These are phyloP conservation scores for Aurelia aurita complex sp. Pacific DNA, from an alignment of 30 jellyfish, hydroid and myxozoan genomes.

Conservation along the genomic window DNA sequence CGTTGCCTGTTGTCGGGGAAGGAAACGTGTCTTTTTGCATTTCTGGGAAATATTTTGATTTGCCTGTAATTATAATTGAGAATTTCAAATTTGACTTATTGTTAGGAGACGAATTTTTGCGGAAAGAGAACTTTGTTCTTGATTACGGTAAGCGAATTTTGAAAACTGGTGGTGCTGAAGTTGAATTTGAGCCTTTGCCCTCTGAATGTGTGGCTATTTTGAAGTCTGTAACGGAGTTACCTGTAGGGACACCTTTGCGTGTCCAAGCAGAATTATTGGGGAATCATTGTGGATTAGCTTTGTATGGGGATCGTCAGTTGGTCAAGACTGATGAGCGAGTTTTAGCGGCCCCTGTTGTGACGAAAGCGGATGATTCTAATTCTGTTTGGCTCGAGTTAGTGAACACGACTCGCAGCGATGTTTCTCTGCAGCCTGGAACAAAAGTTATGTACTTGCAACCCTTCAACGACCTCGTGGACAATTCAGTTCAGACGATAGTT, in stretches of 20 bases:
- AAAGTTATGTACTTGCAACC: constrained; percentile 35
- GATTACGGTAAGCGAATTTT: constrained; percentile 45
- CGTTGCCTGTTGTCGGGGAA: too few species aligned
- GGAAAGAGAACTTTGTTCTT: constrained; percentile 26
- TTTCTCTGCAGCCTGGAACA: constrained; percentile 32
- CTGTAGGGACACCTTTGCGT: constrained; percentile 73
- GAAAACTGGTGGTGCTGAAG: constrained; percentile 29
- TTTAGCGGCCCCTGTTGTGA: constrained; percentile 63
- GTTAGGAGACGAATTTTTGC: constrained; percentile 57
- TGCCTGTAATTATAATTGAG: constrained; percentile 12
- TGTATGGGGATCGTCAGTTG: constrained; percentile 72
- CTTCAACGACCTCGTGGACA: background rate
- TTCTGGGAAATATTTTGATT: background rate
- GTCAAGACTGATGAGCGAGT: constrained; percentile 39
- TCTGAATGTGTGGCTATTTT: constrained; percentile 74
- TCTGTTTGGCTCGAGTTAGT: constrained; percentile 60
- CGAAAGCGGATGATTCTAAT: constrained; percentile 63
- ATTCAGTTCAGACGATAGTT: constrained; percentile 9
- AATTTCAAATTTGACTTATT: constrained; percentile 42
- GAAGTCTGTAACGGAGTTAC: constrained; percentile 47
- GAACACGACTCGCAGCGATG: constrained; percentile 13
- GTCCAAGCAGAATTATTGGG: constrained; percentile 57
- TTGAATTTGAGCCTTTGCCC: constrained; percentile 61
- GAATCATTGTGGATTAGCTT: constrained; percentile 67
- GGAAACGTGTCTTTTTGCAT: too few species aligned